Evolutionary conservation across 2,113 vertebrate genomes (phyloP), one percentile per base, ranked within the genome.

Genomic region (Tupaia tana): DNA sequence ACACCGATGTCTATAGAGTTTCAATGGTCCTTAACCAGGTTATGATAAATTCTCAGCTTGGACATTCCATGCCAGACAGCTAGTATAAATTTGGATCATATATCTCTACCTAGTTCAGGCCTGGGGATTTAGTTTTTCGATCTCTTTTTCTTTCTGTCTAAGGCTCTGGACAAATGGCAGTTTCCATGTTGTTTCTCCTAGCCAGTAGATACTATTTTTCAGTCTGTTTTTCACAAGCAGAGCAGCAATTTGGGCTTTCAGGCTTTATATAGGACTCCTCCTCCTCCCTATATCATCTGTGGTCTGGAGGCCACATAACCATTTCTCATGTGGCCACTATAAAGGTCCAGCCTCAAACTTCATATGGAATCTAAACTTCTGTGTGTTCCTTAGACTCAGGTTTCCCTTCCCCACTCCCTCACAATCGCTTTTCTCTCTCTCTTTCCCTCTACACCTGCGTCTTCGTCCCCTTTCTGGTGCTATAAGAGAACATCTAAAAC

Each of bases 31-130:
- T 95, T 96, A 92, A 91, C 95, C 74, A 75, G 31, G 31, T 95
- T 80, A 83, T 69, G 89, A 95, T 97, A 96, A 97, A 94, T 97
- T 95, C 86, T 93, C 77, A 90, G 67, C 58, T 91, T 97, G 70
- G 82, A 27, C 20, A 11, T 93, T 83, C 85, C 71, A 75, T 12
- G 58, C 31, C 74, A 96, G 91, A 95, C 90, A 95, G 52, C 85
- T 77, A 94, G 67, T 75, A 64, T 95, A 97, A 94, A 96, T 96
- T 96, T 97, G 93, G 85, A 89, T 91, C 59, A 80, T 56, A 91
- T 77, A 52, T 27, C 24, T 95, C 89, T 91, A 66, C 27, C 25
- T 70, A 89, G 52, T 80, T 95, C 83, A 78, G 77, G 63, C 34
- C 70, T 84, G 52, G 52, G 16, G 61, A 95, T 95, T 95, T 95